Base-by-base conservation (phyloP, 2,113 vertebrate genomes). In the Zeus faber region DNA sequence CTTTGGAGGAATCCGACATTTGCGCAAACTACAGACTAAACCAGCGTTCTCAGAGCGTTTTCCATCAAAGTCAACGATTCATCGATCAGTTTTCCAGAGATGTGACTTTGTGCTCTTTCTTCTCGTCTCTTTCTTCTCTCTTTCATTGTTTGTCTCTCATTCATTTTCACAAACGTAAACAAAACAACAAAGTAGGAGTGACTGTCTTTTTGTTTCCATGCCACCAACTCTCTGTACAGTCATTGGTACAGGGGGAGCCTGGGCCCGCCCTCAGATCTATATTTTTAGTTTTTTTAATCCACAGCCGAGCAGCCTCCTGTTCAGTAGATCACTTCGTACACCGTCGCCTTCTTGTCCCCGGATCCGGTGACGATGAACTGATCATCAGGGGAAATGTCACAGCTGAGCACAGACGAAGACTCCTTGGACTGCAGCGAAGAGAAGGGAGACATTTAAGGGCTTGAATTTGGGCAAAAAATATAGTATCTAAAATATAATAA, bases 281-380 rank as follows among this genome's bases (percentile, higher is more conserved):
- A 51, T 57, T 51, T 67, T 25, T n/a, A 7, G 14, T 26, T 41
- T 21, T 26, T n/a, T 51, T 0, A 0, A 33, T 8, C 54, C 14
- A 14, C 35, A 65, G 70, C 72, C 70, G 70, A 58, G 61, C 33
- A 33, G 58, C 58, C 43, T 16, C 33, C 22, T 1, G 1, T 58
- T 98, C 90, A 99, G 89, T 98, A 99, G 78, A 99, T 97, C 76
- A 99, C 96, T 85, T 99, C 96, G 0, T 99, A 99, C 26, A 99
- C 95, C 0, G 96, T 98, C 2, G 96, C 96, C 29, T 99, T 99
- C 91, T 98, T 98, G 89, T 99, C 96, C 39, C 96, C 96, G 0
- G 96, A 99, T 68, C 96, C 96, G 0, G 96, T 99, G 55, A 99
- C 96, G 0, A 99, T 98, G 85, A 97, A 99, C 71, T 97, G 95